Evolutionary conservation across 2,113 vertebrate species (phyloP).

Genomic region (Hoplias malabaricus): DNA sequence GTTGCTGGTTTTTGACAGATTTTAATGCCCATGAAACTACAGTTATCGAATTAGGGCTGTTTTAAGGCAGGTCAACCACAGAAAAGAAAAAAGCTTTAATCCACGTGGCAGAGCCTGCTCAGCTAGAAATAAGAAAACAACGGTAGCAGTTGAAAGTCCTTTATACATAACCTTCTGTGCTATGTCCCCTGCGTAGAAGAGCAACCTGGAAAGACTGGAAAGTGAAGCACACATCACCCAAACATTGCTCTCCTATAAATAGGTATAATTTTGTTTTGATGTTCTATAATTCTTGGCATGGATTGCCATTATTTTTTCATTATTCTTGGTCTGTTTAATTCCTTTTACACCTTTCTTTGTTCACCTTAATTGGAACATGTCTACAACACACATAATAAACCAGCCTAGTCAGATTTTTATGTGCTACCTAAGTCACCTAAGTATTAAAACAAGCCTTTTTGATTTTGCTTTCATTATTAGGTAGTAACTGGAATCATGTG

Average conservation of each 20-base stretch:
- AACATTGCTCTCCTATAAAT: not conserved
- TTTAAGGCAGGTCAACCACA: constrained; percentile 2
- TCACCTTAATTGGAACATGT: too few species aligned
- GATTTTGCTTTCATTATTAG: too few species aligned
- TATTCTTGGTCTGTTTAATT: not conserved
- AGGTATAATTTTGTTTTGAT: too few species aligned
- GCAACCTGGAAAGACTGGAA: not conserved
- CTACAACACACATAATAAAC: too few species aligned
- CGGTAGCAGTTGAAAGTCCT: not conserved
- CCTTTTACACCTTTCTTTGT: too few species aligned
- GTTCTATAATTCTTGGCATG: not conserved
- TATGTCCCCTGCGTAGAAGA: not conserved
- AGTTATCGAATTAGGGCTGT: not conserved
- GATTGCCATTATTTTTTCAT: not conserved
- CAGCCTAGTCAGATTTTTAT: too few species aligned
- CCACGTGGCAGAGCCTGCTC: not conserved
- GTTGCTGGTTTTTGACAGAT: not conserved
- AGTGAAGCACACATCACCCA: not conserved
- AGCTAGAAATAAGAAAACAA: constrained; percentile 17
- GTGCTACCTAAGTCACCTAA: too few species aligned
- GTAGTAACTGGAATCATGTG: too few species aligned
- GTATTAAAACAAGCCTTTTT: too few species aligned
- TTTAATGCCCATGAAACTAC: not conserved
- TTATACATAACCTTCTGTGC: constrained; percentile 13
- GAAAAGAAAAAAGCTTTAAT: constrained; percentile 14